Conservation (phyloP, 2,888 invertebrate genomes). For the Strigamia transsilvanica region DNA sequence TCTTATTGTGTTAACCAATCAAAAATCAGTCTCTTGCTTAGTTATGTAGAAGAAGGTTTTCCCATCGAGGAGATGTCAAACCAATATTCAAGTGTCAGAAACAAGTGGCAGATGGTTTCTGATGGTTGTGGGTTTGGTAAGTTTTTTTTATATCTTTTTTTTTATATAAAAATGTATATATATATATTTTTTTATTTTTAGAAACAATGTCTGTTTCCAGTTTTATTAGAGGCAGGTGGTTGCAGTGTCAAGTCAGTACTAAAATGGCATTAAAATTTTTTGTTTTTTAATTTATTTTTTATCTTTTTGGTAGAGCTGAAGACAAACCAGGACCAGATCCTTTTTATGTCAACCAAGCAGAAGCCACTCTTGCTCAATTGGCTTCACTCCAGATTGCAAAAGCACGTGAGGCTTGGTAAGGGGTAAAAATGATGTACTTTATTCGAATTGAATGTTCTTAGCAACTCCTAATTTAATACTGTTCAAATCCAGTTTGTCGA, state of each 20-base stretch:
- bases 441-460: not conserved
- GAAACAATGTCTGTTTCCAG: constrained; percentile 62
- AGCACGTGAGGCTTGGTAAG: constrained; percentile 61
- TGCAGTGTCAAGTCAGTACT: constrained; percentile 59
- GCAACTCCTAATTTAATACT: not conserved
- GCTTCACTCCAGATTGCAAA: constrained; percentile 60
- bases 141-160: constrained; percentile 55
- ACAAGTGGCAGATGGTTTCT: constrained; percentile 62
- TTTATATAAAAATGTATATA: not conserved
- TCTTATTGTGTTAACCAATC: constrained; percentile 7
- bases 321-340: constrained; percentile 73
- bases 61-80: not conserved
- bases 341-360: constrained; percentile 89
- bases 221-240: constrained; percentile 62
- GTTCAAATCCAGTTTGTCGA: not conserved
- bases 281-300: not conserved
- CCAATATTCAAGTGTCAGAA: constrained; percentile 57
- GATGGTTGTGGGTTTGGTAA: constrained; percentile 63
- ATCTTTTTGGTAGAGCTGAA: constrained; percentile 56
- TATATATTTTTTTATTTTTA: constrained; percentile 57
- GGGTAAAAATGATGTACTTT: not conserved
- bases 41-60: constrained; percentile 48
- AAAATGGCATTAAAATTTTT: not conserved
- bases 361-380: constrained; percentile 74
- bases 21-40: constrained; percentile 26